These are phyloP conservation scores for Lumbricus terrestris DNA, from an alignment of 2,888 invertebrate species.

Conservation along the genomic window DNA sequence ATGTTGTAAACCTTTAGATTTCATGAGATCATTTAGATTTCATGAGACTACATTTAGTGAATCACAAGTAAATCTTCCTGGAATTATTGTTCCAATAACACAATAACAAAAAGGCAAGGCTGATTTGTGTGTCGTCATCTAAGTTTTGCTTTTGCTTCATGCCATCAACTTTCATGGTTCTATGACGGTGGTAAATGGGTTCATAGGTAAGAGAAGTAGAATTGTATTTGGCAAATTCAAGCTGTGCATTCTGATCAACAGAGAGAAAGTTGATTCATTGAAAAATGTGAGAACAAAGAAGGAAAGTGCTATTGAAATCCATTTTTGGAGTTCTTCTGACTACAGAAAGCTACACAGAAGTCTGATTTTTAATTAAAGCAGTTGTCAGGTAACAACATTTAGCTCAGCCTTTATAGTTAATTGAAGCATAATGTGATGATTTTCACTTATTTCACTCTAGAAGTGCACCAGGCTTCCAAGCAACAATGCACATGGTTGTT, in stretches of 20 bases:
- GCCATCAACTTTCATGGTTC: background rate
- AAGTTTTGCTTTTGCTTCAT: background rate
- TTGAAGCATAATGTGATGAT: background rate
- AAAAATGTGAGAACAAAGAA: too few species aligned
- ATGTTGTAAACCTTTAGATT: background rate
- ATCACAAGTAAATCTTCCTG: background rate
- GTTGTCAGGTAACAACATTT: background rate
- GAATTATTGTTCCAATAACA: background rate
- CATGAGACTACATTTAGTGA: background rate
- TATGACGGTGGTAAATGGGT: background rate
- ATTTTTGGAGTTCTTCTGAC: background rate
- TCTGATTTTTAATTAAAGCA: background rate
- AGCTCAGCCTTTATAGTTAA: background rate
- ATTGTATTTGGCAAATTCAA: too few species aligned
- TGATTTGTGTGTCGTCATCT: background rate
- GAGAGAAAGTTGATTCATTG: too few species aligned
- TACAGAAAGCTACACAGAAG: background rate
- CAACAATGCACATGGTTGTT: too few species aligned
- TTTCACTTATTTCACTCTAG: too few species aligned
- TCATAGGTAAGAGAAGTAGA: background rate
- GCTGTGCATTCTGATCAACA: too few species aligned
- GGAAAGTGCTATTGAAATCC: background rate
- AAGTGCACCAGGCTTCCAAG: too few species aligned
- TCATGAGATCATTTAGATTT: background rate
- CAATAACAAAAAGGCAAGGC: background rate